Conservation (phyloP, 2,888 invertebrate species). For the Mechanitis messenoides region DNA sequence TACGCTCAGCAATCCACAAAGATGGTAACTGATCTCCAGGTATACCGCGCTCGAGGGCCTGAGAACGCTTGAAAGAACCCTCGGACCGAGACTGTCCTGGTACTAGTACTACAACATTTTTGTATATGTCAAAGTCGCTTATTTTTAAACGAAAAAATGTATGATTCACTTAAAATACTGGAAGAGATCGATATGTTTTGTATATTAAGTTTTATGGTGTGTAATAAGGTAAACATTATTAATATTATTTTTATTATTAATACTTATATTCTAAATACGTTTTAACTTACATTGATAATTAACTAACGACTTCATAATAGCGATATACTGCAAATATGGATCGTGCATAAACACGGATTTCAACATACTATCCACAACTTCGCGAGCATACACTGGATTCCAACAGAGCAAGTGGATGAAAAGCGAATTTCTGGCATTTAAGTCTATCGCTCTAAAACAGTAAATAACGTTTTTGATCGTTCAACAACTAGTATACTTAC, state of each 20-base stretch:
- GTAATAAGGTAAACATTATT: too few relatives aligned
- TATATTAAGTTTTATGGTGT: too few relatives aligned
- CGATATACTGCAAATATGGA: slow-evolving; percentile 64
- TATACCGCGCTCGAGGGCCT: slow-evolving; percentile 48
- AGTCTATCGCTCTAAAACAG: slow-evolving; percentile 55
- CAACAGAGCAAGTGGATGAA: slow-evolving; percentile 79
- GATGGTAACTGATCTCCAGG: slow-evolving; percentile 48
- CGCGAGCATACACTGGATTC: slow-evolving; percentile 54
- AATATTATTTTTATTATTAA: too few relatives aligned
- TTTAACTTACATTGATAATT: slow-evolving; percentile 46
- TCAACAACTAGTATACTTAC: too few relatives aligned
- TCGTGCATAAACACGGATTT: slow-evolving; percentile 71
- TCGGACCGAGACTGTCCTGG: slow-evolving; percentile 56
- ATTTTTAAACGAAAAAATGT: neutral
- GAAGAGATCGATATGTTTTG: too few relatives aligned
- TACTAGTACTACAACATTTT: slow-evolving; percentile 43
- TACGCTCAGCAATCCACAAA: slow-evolving; percentile 51
- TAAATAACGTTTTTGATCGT: neutral
- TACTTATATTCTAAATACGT: neutral
- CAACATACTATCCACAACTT: slow-evolving; percentile 54
- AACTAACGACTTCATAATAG: slow-evolving; percentile 70
- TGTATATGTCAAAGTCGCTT: neutral
- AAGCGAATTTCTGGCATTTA: slow-evolving; percentile 73
- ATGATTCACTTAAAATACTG: too few relatives aligned
- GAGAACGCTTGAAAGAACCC: slow-evolving; percentile 49